Evolutionary conservation across 2,888 invertebrate genomes (phyloP), one percentile per base, ranked within the genome.

Genomic region (Melipona bicolor): DNA sequence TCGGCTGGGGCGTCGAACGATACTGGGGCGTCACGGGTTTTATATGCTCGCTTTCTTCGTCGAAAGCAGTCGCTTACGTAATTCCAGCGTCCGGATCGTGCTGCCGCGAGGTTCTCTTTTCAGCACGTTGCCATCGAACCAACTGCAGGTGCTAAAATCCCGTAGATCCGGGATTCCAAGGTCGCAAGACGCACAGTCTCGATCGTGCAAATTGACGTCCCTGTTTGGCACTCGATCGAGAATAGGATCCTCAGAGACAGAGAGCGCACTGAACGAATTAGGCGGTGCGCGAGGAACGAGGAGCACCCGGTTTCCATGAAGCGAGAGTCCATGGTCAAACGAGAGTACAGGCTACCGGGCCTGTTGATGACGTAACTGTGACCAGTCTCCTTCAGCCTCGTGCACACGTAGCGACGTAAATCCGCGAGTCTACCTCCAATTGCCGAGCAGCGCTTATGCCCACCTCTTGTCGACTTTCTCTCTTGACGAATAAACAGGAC

Each of bases 401-500:
- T 77, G 81, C 81, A 74, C 70, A 43, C 43, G 9, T 43, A 85
- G 81, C 79, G 79, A 79, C 81, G 88, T 83, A 87, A 87, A 82
- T 87, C 87, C 80, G 76, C 80, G 2, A 43, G 79, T 78, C 72
- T 68, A 64, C 61, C 62, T 73, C 62, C 43, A 11, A 43, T 62
- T 72, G 62, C 62, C 73, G 50, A n/a, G 11, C 9, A 69, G 49
- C 72, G 68, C 75, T 32, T 52, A 19, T 65, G 76, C 68, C 79
- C 32, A 80, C 83, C 81, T 81, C 85, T 72, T 79, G 75, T 83
- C 86, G 76, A 87, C 87, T 87, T 84, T 79, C 80, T 87, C 81
- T 81, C 79, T 76, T 76, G 85, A 79, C 87, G 90, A 88, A 81
- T 87, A 90, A 89, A 89, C 85, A 90, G 85, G 88, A 77, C 83